phyloP scores from a whole-genome alignment of 2,888 invertebrate species.

The Nycteola revayana region DNA sequence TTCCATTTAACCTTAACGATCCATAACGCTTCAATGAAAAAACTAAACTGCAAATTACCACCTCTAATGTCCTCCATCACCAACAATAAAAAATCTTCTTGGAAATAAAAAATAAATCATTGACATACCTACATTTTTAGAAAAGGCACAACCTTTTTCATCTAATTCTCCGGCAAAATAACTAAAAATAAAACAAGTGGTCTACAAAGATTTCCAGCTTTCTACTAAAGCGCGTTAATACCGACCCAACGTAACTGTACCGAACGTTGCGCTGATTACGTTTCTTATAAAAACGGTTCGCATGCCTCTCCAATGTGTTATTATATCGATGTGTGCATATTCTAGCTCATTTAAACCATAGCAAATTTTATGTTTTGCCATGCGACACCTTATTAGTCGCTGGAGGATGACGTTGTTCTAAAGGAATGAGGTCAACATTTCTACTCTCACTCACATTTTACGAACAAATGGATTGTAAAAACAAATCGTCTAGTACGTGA shows the following conservation, averaged over 20 bases:
- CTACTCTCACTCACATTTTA: background rate
- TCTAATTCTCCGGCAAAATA: slow-evolving; percentile 25
- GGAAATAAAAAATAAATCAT: slow-evolving; percentile 31
- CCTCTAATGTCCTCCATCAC: slow-evolving; percentile 20
- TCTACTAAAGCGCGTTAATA: slow-evolving; percentile 39
- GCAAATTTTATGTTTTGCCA: slow-evolving; percentile 1
- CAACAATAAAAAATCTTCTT: slow-evolving; percentile 18
- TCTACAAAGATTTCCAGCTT: slow-evolving; percentile 22
- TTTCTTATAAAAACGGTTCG: slow-evolving; percentile 44
- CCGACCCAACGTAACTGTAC: slow-evolving; percentile 50
- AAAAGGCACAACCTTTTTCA: slow-evolving; percentile 22
- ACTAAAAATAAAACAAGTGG: slow-evolving; percentile 25
- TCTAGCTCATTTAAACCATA: slow-evolving; percentile 6
- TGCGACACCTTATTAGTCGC: slow-evolving; percentile 2
- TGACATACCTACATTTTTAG: slow-evolving; percentile 26
- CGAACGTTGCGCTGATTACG: slow-evolving; percentile 47
- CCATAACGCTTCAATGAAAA: slow-evolving; percentile 6
- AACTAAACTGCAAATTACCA: slow-evolving; percentile 24
- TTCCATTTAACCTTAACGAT: slow-evolving; percentile 16
- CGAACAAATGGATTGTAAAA: no score
- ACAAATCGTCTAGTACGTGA: no score
- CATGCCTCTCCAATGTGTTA: slow-evolving; percentile 36
- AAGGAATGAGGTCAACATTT: slow-evolving; percentile 4
- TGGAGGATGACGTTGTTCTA: slow-evolving; percentile 1
- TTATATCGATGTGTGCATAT: slow-evolving; percentile 17